Evolutionary conservation across 2,888 invertebrate species (phyloP), one percentile per base, ranked within the genome.

Genomic region (Nemapogon koenigi): DNA sequence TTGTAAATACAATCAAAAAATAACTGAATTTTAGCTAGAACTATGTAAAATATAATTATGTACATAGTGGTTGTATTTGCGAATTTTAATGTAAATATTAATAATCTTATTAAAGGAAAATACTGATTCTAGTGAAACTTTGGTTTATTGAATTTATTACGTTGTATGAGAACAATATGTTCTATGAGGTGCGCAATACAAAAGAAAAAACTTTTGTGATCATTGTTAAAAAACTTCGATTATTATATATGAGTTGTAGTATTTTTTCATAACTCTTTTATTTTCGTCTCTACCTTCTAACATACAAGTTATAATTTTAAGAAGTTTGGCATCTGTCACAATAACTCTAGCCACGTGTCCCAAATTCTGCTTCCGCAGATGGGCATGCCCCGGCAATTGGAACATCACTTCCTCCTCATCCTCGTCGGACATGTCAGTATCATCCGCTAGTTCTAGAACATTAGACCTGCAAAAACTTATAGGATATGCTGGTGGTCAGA

Each of bases 231-330:
- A 64, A 73, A 75, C 73, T 78, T 75, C 59, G 67, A 75, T 38
- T 42, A 33, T 35, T 72, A 76, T n/a, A 76, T 68, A 78, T 73
- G 75, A 75, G 70, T 72, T 72, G 76, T 76, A 78, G 78, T 73
- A 71, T 72, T 78, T 78, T 75, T 62, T 60, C 61, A 57, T 38
- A 43, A 10, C 54, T 43, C 44, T 64, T 69, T 72, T 61, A 62
- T 61, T 63, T 54, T n/a, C 28, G n/a, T n/a, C n/a, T n/a, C n/a
- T n/a, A n/a, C n/a, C n/a, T n/a, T n/a, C n/a, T n/a, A n/a, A n/a
- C n/a, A n/a, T n/a, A n/a, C n/a, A n/a, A n/a, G n/a, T n/a, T n/a
- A n/a, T n/a, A n/a, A n/a, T n/a, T n/a, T n/a, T n/a, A n/a, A n/a
- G n/a, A n/a, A n/a, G n/a, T n/a, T n/a, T n/a, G n/a, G n/a, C n/a